Conservation (phyloP, 2,888 invertebrate genomes). For the Macroteleia sp. region DNA sequence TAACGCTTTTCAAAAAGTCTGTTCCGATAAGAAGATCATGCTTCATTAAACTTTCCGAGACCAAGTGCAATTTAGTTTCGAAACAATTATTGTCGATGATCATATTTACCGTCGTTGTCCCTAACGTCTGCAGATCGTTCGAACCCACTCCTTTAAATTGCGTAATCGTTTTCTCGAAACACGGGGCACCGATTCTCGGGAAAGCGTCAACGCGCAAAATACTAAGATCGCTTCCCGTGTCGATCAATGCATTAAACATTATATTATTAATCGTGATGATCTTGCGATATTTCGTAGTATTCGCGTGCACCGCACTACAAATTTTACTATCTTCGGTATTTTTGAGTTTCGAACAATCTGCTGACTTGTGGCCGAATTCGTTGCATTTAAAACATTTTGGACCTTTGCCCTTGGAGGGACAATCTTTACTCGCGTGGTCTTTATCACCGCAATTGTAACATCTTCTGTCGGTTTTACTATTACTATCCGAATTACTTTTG, state of each 20-base stretch:
- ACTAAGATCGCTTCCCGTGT: conserved; percentile 45
- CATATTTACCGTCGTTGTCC: neutral
- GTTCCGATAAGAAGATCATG: neutral
- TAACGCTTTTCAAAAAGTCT: conserved; percentile 1
- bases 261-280: conserved; percentile 18
- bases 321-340: neutral
- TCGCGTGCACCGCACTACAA: conserved; percentile 1
- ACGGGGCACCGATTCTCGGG: conserved; percentile 4
- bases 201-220: conserved; percentile 26
- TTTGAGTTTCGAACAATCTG: neutral
- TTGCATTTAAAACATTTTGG: no score
- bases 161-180: neutral
- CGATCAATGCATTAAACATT: conserved; percentile 33
- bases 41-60: neutral
- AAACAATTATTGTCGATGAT: neutral
- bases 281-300: conserved; percentile 18
- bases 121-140: neutral
- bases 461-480: neutral
- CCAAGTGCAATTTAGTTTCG: neutral
- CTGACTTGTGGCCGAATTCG: neutral
- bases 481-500: no score
- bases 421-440: neutral
- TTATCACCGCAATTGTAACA: conserved; percentile 19
- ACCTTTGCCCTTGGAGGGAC: neutral
- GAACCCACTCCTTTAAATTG: conserved; percentile 30